Evolutionary conservation across 2,888 invertebrate species (phyloP).

Genomic region (Sinhomidia bicolor): DNA sequence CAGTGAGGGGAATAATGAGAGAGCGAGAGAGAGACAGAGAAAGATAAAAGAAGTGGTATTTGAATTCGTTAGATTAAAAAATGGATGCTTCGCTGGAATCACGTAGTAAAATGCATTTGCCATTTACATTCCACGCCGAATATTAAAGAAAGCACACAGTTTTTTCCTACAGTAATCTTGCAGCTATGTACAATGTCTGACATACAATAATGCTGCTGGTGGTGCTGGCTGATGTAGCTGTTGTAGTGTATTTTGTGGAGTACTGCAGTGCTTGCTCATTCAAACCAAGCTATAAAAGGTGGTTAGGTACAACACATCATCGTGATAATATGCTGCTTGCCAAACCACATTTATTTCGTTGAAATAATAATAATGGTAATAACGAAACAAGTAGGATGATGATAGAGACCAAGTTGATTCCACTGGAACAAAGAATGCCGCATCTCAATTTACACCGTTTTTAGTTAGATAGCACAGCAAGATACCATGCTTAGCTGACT

Average conservation of each 20-base stretch:
- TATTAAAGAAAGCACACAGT: neutral
- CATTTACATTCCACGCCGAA: neutral
- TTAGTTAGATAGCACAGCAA: conserved; percentile 68
- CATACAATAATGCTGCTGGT: too few relatives aligned
- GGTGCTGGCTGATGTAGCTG: neutral
- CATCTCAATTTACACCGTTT: conserved; percentile 72
- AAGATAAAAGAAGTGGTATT: neutral
- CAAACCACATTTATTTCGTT: conserved; percentile 60
- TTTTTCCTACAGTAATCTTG: conserved; percentile 6
- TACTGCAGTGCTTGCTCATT: conserved; percentile 1
- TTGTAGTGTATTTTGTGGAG: neutral
- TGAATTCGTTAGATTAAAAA: conserved; percentile 17
- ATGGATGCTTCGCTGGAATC: neutral
- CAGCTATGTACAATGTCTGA: too few relatives aligned
- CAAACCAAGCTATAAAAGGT: neutral
- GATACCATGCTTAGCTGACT: conserved; percentile 42
- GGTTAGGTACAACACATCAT: conserved; percentile 25
- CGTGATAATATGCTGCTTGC: conserved; percentile 36
- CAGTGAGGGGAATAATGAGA: neutral
- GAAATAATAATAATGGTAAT: conserved; percentile 61
- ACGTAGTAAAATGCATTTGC: conserved; percentile 18
- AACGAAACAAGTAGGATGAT: conserved; percentile 57
- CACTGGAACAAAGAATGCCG: conserved; percentile 69
- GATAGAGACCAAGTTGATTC: conserved; percentile 67
- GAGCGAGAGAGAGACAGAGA: neutral